Evolutionary conservation across 2,113 vertebrate species (phyloP).

Genomic region (Corythornis cristatus): DNA sequence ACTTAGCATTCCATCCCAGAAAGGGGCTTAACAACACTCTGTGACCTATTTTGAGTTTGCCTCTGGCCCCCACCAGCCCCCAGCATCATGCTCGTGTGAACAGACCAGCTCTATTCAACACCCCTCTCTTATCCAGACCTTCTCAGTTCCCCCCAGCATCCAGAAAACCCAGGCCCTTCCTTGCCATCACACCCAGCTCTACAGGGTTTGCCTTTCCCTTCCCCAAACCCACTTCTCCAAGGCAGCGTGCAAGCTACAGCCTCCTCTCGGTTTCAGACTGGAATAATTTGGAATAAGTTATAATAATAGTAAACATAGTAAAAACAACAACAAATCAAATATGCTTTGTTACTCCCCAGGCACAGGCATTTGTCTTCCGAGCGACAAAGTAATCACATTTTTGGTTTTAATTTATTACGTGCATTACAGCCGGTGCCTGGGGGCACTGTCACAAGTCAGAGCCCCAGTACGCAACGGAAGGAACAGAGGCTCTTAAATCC

Average conservation of each 20-base stretch:
- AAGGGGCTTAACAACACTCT: rapidly evolving
- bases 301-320: constrained; percentile 65
- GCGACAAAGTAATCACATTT: constrained; percentile 71
- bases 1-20: not conserved
- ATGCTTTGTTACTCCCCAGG: constrained; percentile 66
- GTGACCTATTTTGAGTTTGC: rapidly evolving
- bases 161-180: not conserved
- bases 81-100: rapidly evolving
- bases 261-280: not conserved
- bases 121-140: not conserved
- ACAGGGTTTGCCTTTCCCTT: not conserved
- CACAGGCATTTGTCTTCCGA: constrained; percentile 62
- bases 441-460: constrained; percentile 59
- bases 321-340: constrained; percentile 69
- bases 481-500: constrained; percentile 60
- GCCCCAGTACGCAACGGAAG: not conserved
- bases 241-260: not conserved
- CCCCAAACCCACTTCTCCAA: not conserved
- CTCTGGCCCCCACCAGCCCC: not conserved
- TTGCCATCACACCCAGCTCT: rapidly evolving
- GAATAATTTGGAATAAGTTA: constrained; percentile 65
- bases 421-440: constrained; percentile 41
- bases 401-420: constrained; percentile 67
- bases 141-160: not conserved
- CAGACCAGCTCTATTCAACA: not conserved